Evolutionary conservation across 2,888 invertebrate genomes (phyloP), one percentile per base, ranked within the genome.

Genomic region (Dicyrtoma fusca): DNA sequence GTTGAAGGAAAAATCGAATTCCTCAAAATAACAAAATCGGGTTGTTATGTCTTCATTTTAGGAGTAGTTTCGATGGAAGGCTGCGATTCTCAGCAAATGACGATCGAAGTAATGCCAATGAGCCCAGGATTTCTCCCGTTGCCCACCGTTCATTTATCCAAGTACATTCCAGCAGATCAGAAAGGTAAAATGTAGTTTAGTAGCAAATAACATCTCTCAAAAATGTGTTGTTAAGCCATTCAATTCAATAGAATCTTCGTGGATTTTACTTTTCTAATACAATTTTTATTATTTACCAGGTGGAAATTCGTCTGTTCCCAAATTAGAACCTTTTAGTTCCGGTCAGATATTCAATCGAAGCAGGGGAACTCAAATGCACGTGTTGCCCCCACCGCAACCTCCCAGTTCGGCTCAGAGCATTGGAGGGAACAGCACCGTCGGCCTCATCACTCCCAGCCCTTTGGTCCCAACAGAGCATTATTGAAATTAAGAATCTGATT

Each of bases 341-440:
- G 95, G 95, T 0, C 95, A 97, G 84, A 92, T 97, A 21, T 97
- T 95, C 85, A 95, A 96, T 84, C 90, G 90, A 76, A 94, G 94
- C 78, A 94, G 94, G 84, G 94, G 94, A 72, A 90, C 90, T 82
- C 96, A 96, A 84, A 91, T 96, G 42, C 94, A 96, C 82, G 94
- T 97, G 25, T 87, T 95, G 78, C 87, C 86, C 6, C 84, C 85
- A 8, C 78, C 77, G 34, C 80, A 79, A 53, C 59, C 77, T 17
- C 70, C 69, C 5, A 26, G 68, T 14, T 34, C 19, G 14, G 19
- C 71, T n/a, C 55, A 55, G 26, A 42, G 53, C 26, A 13, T 34
- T 11, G 49, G 53, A 13, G 42, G 51, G 10, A 65, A 19, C 49
- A 55, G 44, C 26, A 68, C 11, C 25, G 25, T 68, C 17, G 51